Evolutionary conservation across 2,888 invertebrate genomes (phyloP), one percentile per base, ranked within the genome.

Genomic region (Agrilus cyanescens): DNA sequence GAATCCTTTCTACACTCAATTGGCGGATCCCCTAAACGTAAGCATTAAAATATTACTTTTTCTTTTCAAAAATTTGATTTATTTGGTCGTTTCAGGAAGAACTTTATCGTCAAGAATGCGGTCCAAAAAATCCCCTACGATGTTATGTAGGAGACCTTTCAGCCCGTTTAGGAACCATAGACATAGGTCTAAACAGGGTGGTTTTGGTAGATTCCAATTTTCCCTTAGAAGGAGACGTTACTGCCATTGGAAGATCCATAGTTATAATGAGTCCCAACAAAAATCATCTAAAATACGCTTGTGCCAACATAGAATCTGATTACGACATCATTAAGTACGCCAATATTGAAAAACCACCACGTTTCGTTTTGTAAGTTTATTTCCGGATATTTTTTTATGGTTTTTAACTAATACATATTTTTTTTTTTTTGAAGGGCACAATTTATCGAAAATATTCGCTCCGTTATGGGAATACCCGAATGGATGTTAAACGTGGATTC

Each of bases 141-240:
- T 95, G 95, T 61, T 85, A 91, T 59, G 85, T 93, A 1, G 95
- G 94, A 0, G 95, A 95, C 63, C 67, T 93, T 34, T 85, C 90
- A 0, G 80, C 87, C 0, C 74, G 93, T 49, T 68, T 91, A 30
- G 93, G 90, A 1, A 78, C 86, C 1, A 85, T 94, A 38, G 78
- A 81, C 55, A 72, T 95, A 29, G 94, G 94, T 2, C 71, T 78
- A 1, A 72, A 80, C 44, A 76, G 88, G 32, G 75, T 77, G 57
- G 77, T 93, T 49, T 81, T 87, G 55, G 78, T 83, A 31, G 95
- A 95, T 68, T 74, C 83, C 1, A 91, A 91, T 70, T 80, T 94
- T 47, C 93, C 94, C 0, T 69, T 95, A 44, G 88, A 87, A 59
- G 81, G 84, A 5, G 66, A 72, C 0, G 78, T 83, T 33, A 78